These are phyloP conservation scores for Barnardius zonarius DNA, from an alignment of 2,113 vertebrate species.

Conservation along the genomic window DNA sequence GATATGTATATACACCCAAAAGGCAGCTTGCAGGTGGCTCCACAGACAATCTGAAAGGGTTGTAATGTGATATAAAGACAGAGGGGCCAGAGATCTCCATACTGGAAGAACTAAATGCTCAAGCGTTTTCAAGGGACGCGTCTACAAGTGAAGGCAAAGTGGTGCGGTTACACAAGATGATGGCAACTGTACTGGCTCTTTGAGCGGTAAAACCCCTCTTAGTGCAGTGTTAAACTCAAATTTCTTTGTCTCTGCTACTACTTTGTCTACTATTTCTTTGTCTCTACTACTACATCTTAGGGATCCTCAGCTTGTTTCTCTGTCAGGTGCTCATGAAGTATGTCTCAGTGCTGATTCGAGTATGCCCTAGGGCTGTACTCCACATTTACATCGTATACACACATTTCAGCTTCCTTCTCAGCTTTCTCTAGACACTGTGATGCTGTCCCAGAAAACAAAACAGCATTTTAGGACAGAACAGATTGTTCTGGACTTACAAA, in stretches of 20 bases:
- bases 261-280: background rate
- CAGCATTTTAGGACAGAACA: background rate
- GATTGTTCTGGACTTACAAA: background rate
- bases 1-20: background rate
- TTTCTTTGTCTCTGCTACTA: background rate
- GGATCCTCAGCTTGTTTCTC: background rate
- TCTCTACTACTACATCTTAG: background rate
- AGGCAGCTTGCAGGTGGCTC: background rate
- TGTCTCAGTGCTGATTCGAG: background rate
- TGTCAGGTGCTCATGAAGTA: background rate
- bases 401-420: background rate
- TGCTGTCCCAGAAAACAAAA: background rate
- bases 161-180: background rate
- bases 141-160: background rate
- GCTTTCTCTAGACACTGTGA: background rate
- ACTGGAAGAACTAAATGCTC: background rate
- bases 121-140: background rate
- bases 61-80: background rate
- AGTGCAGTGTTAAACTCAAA: background rate
- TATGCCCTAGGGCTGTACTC: background rate
- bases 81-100: background rate
- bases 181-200: background rate
- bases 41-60: background rate
- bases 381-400: accelerated
- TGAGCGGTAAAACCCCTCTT: background rate